Evolutionary conservation across 2,888 invertebrate species (phyloP).

Genomic region (Dicyrtoma fusca): DNA sequence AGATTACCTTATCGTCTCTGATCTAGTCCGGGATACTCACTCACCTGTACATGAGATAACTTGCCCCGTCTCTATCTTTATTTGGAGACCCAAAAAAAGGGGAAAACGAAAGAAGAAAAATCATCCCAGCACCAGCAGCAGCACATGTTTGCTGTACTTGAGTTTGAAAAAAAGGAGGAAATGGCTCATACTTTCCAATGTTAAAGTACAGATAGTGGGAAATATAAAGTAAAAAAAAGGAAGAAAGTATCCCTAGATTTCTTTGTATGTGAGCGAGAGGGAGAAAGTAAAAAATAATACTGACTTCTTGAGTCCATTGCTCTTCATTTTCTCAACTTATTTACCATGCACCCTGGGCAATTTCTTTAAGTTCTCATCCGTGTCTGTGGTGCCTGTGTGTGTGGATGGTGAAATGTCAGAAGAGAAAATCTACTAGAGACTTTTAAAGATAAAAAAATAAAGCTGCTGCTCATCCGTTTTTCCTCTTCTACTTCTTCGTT

Average conservation of each 20-base stretch:
- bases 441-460: no score
- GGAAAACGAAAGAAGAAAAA: constrained; percentile 1
- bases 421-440: not conserved
- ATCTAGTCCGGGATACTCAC: not conserved
- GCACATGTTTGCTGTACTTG: not conserved
- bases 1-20: constrained; percentile 19
- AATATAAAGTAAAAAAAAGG: no score
- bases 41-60: not conserved
- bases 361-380: no score
- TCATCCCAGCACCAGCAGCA: not conserved
- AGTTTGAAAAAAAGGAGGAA: not conserved
- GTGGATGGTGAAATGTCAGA: not conserved
- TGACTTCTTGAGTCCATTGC: no score
- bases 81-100: not conserved
- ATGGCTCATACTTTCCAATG: not conserved
- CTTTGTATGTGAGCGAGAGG: not conserved
- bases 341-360: no score
- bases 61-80: not conserved
- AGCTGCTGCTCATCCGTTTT: no score
- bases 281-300: not conserved
- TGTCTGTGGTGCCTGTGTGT: not conserved
- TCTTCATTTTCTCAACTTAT: no score
- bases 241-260: not conserved
- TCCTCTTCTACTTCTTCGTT: no score
- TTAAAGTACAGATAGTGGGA: no score